Evolutionary conservation across 2,797 vertebrate genomes (phyloP).

Genomic region (Poeciliopsis turneri): DNA sequence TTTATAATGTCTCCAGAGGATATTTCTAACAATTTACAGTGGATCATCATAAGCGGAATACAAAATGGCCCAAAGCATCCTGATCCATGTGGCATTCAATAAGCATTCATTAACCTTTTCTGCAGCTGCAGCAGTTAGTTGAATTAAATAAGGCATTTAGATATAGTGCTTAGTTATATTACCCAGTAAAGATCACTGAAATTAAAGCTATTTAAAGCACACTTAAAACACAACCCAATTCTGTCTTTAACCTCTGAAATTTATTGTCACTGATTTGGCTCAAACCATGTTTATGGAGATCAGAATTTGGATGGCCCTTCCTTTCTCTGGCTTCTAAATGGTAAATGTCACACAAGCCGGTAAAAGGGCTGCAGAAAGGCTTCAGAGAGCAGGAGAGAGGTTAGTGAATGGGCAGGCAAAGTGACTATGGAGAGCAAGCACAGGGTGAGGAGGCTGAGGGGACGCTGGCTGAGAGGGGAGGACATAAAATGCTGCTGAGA

Average conservation of each 20-base stretch:
- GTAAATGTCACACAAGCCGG: constrained; percentile 71
- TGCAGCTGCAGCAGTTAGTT: constrained; percentile 58
- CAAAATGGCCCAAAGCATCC: constrained; percentile 62
- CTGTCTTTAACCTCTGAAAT: constrained; percentile 13
- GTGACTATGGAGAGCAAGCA: constrained; percentile 18
- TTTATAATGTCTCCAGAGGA: constrained; percentile 58
- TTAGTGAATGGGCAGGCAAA: constrained; percentile 17
- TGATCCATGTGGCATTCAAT: constrained; percentile 72
- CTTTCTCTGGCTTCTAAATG: constrained; percentile 60
- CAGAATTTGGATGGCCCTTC: constrained; percentile 69
- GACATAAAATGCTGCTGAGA: constrained; percentile 40
- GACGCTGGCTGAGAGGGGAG: constrained; percentile 13
- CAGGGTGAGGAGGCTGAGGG: not conserved
- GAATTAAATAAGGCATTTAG: constrained; percentile 49
- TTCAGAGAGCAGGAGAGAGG: constrained; percentile 25
- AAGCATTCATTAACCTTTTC: constrained; percentile 80
- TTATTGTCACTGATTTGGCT: constrained; percentile 33
- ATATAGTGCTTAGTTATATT: constrained; percentile 36
- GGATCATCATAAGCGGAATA: constrained; percentile 69
- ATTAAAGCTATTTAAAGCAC: constrained; percentile 11
- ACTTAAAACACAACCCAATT: constrained; percentile 23
- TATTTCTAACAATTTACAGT: constrained; percentile 60
- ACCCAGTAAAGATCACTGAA: constrained; percentile 31
- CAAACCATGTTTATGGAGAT: constrained; percentile 58
- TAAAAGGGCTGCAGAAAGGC: constrained; percentile 23